A percentile compares a stretch with the other conserved stretches of the same genome.
These are phyloP conservation scores for Oreotragus oreotragus DNA, from an alignment of 2,113 vertebrate genomes.

Conservation along the genomic window DNA sequence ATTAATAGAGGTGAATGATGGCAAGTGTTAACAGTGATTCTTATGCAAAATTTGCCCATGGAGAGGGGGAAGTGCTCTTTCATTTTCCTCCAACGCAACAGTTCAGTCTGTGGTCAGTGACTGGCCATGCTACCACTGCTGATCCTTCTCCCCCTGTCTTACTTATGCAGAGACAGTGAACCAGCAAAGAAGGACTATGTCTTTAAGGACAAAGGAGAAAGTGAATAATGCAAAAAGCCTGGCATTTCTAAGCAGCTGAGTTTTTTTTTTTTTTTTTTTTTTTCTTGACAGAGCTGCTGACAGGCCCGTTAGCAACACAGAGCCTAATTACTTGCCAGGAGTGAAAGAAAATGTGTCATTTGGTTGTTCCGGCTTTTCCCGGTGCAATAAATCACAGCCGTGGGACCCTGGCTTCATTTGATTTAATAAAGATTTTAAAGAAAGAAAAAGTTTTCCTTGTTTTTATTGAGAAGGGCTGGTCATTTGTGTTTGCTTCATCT, in stretches of 20 bases:
- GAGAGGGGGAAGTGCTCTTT: background rate
- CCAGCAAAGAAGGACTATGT: background rate
- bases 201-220: slow-evolving; percentile 51
- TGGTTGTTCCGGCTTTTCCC: slow-evolving; percentile 68
- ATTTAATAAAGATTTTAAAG: slow-evolving; percentile 60
- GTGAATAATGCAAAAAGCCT: slow-evolving; percentile 69
- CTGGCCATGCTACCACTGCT: background rate
- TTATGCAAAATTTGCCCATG: background rate
- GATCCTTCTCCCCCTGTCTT: background rate
- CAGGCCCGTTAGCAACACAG: slow-evolving; percentile 78
- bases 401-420: slow-evolving; percentile 3
- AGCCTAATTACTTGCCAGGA: slow-evolving; percentile 81
- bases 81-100: background rate
- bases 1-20: background rate
- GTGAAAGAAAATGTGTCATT: slow-evolving; percentile 78
- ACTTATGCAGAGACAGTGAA: background rate
- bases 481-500: background rate
- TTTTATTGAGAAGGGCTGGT: slow-evolving; percentile 8
- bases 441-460: slow-evolving; percentile 7
- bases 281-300: slow-evolving; percentile 75
- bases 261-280: slow-evolving; percentile 71
- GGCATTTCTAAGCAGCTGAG: slow-evolving; percentile 52
- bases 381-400: slow-evolving; percentile 78
- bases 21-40: background rate
- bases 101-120: background rate